phyloP scores from a whole-genome alignment of 2,113 vertebrate genomes.

The Cebidichthys violaceus region DNA sequence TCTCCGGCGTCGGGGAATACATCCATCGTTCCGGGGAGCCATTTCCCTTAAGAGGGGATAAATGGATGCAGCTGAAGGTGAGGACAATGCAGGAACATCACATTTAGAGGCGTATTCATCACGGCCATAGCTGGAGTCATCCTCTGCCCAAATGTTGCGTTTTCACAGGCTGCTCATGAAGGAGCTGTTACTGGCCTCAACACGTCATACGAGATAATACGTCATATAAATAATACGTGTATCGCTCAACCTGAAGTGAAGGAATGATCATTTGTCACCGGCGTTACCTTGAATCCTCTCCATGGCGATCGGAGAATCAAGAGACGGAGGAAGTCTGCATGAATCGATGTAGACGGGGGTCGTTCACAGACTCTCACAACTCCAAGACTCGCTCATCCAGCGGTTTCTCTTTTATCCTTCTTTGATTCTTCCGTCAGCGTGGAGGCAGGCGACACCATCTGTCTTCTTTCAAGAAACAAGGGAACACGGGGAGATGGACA shows the following conservation, averaged over 20 bases:
- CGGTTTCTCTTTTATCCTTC: too few species aligned
- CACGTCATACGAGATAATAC: conserved; percentile 23
- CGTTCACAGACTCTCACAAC: neutral
- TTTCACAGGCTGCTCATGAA: conserved; percentile 55
- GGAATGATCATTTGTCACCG: neutral
- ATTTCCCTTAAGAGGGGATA: conserved; percentile 82
- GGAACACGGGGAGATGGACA: neutral
- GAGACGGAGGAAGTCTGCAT: neutral
- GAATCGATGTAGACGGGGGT: neutral
- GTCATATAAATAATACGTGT: too few species aligned
- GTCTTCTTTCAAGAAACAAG: too few species aligned
- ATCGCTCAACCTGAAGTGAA: neutral
- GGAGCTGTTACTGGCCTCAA: conserved; percentile 45
- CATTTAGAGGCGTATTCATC: conserved; percentile 82
- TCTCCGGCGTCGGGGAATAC: conserved; percentile 58
- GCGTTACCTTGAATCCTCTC: neutral
- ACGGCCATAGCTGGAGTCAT: conserved; percentile 75
- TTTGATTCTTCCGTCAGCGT: neutral
- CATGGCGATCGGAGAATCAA: neutral
- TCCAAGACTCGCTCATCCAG: neutral
- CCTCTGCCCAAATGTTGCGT: conserved; percentile 71
- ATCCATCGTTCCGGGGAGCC: conserved; percentile 65
- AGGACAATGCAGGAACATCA: conserved; percentile 79
- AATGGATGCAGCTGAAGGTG: conserved; percentile 82
- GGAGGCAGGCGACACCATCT: neutral